A percentile compares a stretch with the other conserved stretches of the same genome.
These are phyloP conservation scores for Linnaemya tessellans DNA, from an alignment of 2,888 invertebrate genomes.

Conservation along the genomic window DNA sequence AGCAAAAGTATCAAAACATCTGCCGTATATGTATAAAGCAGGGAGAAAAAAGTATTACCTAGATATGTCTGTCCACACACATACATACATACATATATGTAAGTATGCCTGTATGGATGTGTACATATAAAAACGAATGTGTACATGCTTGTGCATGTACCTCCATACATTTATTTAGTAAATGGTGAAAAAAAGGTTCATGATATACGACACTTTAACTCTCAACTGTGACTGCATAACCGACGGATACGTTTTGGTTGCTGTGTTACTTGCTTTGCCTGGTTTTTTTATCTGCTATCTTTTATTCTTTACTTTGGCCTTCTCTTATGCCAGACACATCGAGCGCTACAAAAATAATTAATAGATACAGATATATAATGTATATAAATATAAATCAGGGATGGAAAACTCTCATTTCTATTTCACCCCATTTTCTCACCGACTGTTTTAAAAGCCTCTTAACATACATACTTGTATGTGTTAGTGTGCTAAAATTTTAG, in stretches of 20 bases:
- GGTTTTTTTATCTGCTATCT: constrained; percentile 34
- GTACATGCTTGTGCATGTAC: no score
- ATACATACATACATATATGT: no score
- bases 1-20: constrained; percentile 60
- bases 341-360: constrained; percentile 17
- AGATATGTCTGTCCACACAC: background rate
- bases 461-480: no score
- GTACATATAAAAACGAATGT: no score
- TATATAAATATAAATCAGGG: background rate
- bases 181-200: constrained; percentile 12
- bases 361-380: constrained; percentile 33
- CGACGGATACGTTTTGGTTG: constrained; percentile 36
- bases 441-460: no score
- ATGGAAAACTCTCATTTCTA: background rate
- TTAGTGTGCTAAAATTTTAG: no score
- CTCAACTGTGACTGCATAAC: constrained; percentile 20
- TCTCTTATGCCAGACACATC: constrained; percentile 48
- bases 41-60: constrained; percentile 15
- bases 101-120: background rate
- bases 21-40: constrained; percentile 48
- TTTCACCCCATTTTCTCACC: no score
- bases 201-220: constrained; percentile 41
- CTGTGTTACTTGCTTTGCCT: constrained; percentile 16
- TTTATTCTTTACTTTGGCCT: constrained; percentile 41
- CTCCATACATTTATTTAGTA: background rate